These are phyloP conservation scores for Orcinus orca DNA, from an alignment of 2,113 vertebrate genomes.

Conservation along the genomic window DNA sequence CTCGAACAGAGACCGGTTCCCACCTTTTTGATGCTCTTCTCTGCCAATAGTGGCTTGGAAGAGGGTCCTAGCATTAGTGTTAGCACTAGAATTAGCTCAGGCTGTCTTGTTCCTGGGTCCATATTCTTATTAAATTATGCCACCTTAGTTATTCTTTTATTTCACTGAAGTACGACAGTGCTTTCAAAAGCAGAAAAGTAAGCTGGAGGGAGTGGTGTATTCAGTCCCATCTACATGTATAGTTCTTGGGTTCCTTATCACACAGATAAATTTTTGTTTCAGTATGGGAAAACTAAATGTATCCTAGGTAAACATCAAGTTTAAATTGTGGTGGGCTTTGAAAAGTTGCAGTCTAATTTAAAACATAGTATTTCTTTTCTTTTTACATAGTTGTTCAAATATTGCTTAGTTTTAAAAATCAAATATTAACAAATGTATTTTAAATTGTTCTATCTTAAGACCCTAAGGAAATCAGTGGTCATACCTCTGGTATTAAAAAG, in stretches of 20 bases:
- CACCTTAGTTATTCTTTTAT: not conserved
- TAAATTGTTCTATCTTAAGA: slow-evolving; percentile 82
- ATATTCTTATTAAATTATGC: not conserved
- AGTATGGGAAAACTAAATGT: not conserved
- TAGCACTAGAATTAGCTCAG: not conserved
- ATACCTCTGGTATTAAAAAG: slow-evolving; percentile 97
- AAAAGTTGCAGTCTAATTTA: not conserved
- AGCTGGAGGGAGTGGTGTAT: not conserved
- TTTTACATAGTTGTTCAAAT: not conserved
- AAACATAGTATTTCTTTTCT: not conserved
- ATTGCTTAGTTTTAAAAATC: slow-evolving; percentile 23
- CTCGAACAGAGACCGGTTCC: not conserved
- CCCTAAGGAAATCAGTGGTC: slow-evolving; percentile 93
- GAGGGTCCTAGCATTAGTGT: not conserved
- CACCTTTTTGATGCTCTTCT: not conserved
- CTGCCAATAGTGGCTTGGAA: not conserved
- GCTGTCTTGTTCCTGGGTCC: not conserved
- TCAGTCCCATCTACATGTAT: not conserved
- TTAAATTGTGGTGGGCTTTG: not conserved
- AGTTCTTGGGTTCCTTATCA: not conserved
- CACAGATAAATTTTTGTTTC: not conserved
- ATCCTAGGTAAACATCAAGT: not conserved
- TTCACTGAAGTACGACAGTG: not conserved
- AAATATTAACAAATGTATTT: slow-evolving; percentile 24
- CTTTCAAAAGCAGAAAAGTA: not conserved